phyloP scores from a whole-genome alignment of 2,113 vertebrate genomes.

The Jacana jacana region DNA sequence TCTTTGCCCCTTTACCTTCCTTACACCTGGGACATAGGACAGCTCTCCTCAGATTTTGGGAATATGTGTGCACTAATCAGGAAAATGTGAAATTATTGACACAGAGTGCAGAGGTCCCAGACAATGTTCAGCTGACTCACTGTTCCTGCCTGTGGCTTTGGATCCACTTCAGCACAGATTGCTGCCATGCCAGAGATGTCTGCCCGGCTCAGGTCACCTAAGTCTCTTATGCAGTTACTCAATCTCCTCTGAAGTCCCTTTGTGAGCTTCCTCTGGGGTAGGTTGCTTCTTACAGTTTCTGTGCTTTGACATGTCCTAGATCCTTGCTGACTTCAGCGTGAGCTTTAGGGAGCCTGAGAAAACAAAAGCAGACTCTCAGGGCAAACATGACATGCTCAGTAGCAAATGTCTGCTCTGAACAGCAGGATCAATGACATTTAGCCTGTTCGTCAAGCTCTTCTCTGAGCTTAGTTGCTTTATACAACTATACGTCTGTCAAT shows the following conservation, averaged over 20 bases:
- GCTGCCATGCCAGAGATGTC: too few species aligned
- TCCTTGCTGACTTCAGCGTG: background rate
- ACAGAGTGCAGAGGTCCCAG: background rate
- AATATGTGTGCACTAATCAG: rapidly evolving
- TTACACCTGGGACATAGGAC: rapidly evolving
- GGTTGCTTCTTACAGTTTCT: background rate
- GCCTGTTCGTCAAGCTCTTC: background rate
- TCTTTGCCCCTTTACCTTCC: background rate
- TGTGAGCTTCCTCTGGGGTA: rapidly evolving
- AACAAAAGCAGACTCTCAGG: background rate
- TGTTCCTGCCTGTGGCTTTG: background rate
- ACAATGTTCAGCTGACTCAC: rapidly evolving
- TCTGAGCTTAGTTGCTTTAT: background rate
- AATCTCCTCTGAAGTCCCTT: background rate
- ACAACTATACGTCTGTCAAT: background rate
- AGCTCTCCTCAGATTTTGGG: too few species aligned
- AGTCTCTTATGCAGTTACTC: background rate
- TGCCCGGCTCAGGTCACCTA: background rate
- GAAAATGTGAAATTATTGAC: rapidly evolving
- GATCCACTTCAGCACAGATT: background rate
- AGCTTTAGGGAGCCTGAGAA: background rate
- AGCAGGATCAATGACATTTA: background rate
- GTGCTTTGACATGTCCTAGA: background rate
- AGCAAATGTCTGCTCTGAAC: background rate
- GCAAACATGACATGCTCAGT: background rate